Conservation (phyloP, 1,140 invertebrate species). For the Anoplolepis gracilipes region DNA sequence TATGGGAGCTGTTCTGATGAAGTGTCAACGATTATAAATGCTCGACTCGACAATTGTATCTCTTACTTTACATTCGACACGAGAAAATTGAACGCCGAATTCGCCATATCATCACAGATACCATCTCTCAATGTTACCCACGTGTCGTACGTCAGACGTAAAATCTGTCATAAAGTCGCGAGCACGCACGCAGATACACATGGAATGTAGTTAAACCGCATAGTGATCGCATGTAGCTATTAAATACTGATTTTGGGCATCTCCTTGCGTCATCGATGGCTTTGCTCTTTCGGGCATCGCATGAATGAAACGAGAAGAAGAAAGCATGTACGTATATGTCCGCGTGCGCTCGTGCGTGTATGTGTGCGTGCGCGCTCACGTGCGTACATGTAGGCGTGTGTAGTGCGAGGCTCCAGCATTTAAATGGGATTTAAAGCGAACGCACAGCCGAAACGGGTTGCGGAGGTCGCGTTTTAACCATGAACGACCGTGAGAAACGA, state of each 20-base stretch:
- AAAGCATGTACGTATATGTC: neutral
- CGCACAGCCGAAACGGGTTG: constrained; percentile 73
- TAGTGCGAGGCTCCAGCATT: constrained; percentile 64
- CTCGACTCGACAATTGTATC: neutral
- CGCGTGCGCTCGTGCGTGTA: neutral
- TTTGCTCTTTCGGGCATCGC: neutral
- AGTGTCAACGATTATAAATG: constrained; percentile 29
- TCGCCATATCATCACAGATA: neutral
- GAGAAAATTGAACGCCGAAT: neutral
- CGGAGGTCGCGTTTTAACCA: constrained; percentile 75
- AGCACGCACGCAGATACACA: constrained; percentile 4
- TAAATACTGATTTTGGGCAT: constrained; percentile 58
- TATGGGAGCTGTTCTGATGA: neutral
- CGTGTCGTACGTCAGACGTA: neutral
- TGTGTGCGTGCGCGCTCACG: neutral
- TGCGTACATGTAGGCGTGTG: constrained; percentile 4
- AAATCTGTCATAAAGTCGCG: constrained; percentile 30
- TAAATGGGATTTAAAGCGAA: constrained; percentile 76
- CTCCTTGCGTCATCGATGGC: constrained; percentile 68
- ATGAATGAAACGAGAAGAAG: constrained; percentile 68
- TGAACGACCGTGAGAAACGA: constrained; percentile 74
- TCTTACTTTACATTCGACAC: neutral
- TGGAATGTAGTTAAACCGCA: constrained; percentile 49
- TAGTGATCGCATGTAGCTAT: constrained; percentile 51
- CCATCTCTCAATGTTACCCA: constrained; percentile 22